Conservation (phyloP, 2,797 vertebrate species). For the Manis javanica region DNA sequence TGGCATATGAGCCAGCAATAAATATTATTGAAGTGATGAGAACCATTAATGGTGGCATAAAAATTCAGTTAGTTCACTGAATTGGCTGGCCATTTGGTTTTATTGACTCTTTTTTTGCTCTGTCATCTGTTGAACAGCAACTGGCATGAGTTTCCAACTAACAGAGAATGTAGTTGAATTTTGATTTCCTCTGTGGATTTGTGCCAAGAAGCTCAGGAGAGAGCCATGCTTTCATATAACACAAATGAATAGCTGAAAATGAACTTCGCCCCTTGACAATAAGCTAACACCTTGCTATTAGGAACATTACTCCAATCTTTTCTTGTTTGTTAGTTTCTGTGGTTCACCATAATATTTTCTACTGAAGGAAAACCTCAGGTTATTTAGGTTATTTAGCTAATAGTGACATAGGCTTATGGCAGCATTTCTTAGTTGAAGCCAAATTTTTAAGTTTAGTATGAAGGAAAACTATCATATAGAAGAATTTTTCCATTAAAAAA, state of each 20-base stretch:
- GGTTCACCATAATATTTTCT: not conserved
- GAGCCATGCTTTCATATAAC: not conserved
- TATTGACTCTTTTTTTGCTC: not conserved
- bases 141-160: constrained; percentile 9
- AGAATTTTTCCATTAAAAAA: constrained; percentile 32
- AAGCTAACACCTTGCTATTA: not conserved
- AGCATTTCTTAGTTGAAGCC: constrained; percentile 31
- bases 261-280: constrained; percentile 29
- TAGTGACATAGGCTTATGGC: not conserved
- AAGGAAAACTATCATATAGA: not conserved
- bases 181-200: constrained; percentile 33
- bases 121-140: constrained; percentile 6
- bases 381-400: constrained; percentile 38
- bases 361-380: not conserved
- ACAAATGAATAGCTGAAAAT: constrained; percentile 51
- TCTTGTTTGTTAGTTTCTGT: constrained; percentile 4
- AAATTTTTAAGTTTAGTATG: constrained; percentile 52
- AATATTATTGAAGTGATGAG: not conserved
- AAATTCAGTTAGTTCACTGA: not conserved
- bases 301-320: not conserved
- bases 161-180: not conserved
- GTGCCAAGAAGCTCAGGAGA: constrained; percentile 34
- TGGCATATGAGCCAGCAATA: not conserved
- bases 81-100: not conserved
- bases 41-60: not conserved